These are phyloP conservation scores for Centropristis striata DNA, from an alignment of 2,113 vertebrate species.

Conservation along the genomic window DNA sequence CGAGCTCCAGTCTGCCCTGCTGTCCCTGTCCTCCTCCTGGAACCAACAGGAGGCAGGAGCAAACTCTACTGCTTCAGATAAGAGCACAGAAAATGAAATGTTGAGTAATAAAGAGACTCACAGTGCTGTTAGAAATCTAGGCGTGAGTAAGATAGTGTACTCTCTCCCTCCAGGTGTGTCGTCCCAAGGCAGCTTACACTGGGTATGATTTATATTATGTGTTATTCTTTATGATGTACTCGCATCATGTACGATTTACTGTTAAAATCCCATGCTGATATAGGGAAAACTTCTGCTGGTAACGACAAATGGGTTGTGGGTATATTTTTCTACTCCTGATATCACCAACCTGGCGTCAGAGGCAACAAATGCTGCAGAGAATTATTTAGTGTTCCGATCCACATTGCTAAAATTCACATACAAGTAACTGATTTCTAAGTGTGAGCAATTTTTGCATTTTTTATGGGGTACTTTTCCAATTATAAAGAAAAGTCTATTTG, in stretches of 20 bases:
- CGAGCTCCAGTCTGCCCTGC: constrained; percentile 83
- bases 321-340: neutral
- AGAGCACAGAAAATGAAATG: constrained; percentile 26
- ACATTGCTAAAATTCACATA: neutral
- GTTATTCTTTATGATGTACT: neutral
- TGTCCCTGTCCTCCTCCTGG: constrained; percentile 77
- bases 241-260: constrained; percentile 22
- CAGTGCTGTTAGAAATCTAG: constrained; percentile 48
- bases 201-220: constrained; percentile 85
- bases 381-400: neutral
- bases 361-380: neutral
- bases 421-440: neutral
- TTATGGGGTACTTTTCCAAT: neutral
- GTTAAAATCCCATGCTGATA: neutral
- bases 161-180: constrained; percentile 55
- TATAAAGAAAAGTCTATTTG: neutral
- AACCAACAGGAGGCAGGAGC: constrained; percentile 44
- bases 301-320: neutral
- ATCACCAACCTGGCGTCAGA: neutral
- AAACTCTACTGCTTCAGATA: constrained; percentile 38
- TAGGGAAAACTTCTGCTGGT: neutral
- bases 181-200: constrained; percentile 78
- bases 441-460: neutral
- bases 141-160: constrained; percentile 71
- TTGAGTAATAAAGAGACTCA: constrained; percentile 45